Evolutionary conservation across 2,797 vertebrate genomes (phyloP), one percentile per base, ranked within the genome.

Genomic region (Hippopotamyrus pictus): DNA sequence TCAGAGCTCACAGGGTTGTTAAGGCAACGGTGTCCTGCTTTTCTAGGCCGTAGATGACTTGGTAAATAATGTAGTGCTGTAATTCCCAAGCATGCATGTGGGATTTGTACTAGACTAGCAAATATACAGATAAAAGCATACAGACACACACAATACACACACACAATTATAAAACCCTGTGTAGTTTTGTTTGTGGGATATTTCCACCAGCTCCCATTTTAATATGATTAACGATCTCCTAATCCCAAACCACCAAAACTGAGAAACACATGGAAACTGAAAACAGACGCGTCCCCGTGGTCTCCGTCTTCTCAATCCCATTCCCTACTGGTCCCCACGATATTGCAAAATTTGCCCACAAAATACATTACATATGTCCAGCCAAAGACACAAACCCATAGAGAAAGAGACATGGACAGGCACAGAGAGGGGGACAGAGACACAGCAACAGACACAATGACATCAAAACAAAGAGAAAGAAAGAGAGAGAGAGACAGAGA

Each of bases 181-280:
- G 14, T n/a, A 79, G 33, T 14, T 79, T 8, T 79, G 37, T 19
- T 79, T 79, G 73, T 79, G 73, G 73, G 33, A 79, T 79, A 41
- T 79, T 79, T 79, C 37, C 73, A 79, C 73, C 73, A 79, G 37
- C 17, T 79, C 69, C 69, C 33, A 76, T 76, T 76, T 79, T 79
- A 79, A 79, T 44, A 37, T 79, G 73, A 79, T 79, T 79, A 79
- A 79, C 0, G 17, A 79, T 79, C 73, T 76, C 37, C 6, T 79
- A 79, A 79, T 79, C 73, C 73, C 73, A 44, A 79, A 79, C 33
- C 73, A 79, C 73, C 37, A 79, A 79, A 79, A 44, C 73, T 79
- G 33, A 44, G 33, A 79, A 79, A 44, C 73, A 79, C 33, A 44
- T 19, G 37, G 5, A 79, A 79, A 79, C 11, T 79, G 37, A 79